A percentile compares a stretch with the other conserved stretches of the same genome.
These are phyloP conservation scores for Apomyelois bistriatella DNA, from an alignment of 2,888 invertebrate genomes.

Conservation along the genomic window DNA sequence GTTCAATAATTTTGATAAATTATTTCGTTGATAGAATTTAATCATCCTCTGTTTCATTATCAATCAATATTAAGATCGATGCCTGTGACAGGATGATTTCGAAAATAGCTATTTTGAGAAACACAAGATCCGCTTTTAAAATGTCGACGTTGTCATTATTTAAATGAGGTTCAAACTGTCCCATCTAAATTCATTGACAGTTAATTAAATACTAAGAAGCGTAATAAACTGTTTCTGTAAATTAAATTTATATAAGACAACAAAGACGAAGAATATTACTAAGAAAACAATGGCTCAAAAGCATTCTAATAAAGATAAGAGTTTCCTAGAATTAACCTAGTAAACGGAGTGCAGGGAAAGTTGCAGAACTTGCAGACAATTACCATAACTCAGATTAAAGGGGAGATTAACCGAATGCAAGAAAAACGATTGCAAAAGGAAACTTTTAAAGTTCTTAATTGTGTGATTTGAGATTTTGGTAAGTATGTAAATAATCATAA, in stretches of 20 bases:
- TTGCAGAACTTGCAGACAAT: background rate
- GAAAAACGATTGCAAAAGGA: background rate
- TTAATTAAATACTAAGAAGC: background rate
- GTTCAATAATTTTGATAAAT: no score
- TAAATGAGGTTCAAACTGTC: no score
- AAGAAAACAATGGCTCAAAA: constrained; percentile 3
- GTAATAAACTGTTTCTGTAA: background rate
- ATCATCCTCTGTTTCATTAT: no score
- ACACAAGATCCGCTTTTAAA: no score
- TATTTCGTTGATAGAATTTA: no score
- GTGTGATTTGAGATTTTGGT: background rate
- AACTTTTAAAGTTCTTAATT: background rate
- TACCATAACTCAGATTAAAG: constrained; percentile 5
- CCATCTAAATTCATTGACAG: background rate
- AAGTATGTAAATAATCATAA: background rate
- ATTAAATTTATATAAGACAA: background rate
- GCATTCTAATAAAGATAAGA: constrained; percentile 2
- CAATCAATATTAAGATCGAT: no score
- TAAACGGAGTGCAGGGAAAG: constrained; percentile 1
- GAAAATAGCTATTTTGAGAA: no score
- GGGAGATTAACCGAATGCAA: background rate
- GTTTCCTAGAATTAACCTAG: background rate
- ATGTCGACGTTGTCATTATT: no score
- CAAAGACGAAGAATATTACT: background rate
- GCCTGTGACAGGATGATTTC: no score